phyloP scores from a whole-genome alignment of 2,888 invertebrate genomes.

The Malacosoma neustria region DNA sequence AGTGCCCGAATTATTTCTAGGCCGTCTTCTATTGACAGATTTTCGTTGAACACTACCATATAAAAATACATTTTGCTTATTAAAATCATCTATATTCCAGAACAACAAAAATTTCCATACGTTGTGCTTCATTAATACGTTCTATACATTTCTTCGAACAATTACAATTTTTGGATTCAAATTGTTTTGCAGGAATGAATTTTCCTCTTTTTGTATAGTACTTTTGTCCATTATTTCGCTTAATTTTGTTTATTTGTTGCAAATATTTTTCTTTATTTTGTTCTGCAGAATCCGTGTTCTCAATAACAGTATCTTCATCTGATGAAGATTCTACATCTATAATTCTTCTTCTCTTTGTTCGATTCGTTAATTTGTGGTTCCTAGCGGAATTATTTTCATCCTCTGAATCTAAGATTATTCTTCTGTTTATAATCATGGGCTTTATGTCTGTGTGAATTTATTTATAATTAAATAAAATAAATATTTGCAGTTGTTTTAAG shows the following conservation, averaged over 20 bases:
- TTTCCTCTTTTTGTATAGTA: conserved; percentile 2
- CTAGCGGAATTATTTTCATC: conserved; percentile 7
- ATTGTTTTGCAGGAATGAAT: conserved; percentile 1
- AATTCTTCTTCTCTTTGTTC: conserved; percentile 5
- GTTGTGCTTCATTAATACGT: conserved; percentile 6
- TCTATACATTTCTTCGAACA: conserved; percentile 5
- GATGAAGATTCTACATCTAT: conserved; percentile 2
- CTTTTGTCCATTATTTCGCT: conserved; percentile 3
- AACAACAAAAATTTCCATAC: conserved; percentile 4
- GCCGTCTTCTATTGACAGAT: conserved; percentile 7
- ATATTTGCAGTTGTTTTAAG: conserved; percentile 6
- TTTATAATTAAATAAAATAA: conserved; percentile 6
- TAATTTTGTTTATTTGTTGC: conserved; percentile 4
- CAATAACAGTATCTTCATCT: conserved; percentile 4
- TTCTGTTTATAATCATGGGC: conserved; percentile 5
- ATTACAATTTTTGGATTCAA: conserved; percentile 7
- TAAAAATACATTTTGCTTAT: conserved; percentile 8
- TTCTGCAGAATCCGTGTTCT: conserved; percentile 3
- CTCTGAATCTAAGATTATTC: conserved; percentile 7
- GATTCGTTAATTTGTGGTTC: conserved; percentile 3
- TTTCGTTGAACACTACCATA: conserved; percentile 4
- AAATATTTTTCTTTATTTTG: conserved; percentile 4
- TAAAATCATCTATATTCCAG: conserved; percentile 6
- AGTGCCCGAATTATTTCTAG: conserved; percentile 6
- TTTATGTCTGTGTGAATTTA: conserved; percentile 5